Conservation (phyloP, 2,797 vertebrate genomes). For the Odontamblyopus lacepedii region DNA sequence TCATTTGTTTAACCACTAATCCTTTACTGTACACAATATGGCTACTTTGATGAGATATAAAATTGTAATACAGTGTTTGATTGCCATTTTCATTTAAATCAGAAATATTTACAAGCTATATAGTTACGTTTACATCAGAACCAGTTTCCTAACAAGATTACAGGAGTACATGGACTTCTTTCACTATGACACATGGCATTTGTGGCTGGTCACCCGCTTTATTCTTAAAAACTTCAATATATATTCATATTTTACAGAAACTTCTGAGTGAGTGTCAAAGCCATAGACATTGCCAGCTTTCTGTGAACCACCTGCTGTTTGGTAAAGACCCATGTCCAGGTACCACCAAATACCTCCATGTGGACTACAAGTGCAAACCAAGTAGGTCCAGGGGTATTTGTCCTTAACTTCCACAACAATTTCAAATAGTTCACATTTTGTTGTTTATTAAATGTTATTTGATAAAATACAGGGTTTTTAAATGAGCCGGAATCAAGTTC, state of each 20-base stretch:
- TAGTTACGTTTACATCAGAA: not conserved
- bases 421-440: not conserved
- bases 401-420: too few relatives aligned
- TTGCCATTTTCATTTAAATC: not conserved
- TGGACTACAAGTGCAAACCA: conserved; percentile 97
- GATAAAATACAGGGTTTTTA: not conserved
- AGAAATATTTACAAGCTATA: not conserved
- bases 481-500: not conserved
- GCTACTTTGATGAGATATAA: not conserved
- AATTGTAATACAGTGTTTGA: not conserved
- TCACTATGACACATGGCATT: not conserved
- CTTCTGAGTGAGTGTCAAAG: conserved; percentile 95
- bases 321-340: conserved; percentile 94
- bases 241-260: conserved; percentile 79
- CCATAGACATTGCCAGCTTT: conserved; percentile 88
- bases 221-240: not conserved
- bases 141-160: not conserved
- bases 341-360: conserved; percentile 90
- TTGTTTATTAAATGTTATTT: too few relatives aligned
- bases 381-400: conserved; percentile 81
- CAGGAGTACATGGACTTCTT: not conserved
- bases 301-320: conserved; percentile 92
- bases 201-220: not conserved
- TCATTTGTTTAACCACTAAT: conserved; percentile 5
- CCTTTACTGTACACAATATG: not conserved